phyloP scores from a whole-genome alignment of 2,113 vertebrate species.

The Probosciger aterrimus region DNA sequence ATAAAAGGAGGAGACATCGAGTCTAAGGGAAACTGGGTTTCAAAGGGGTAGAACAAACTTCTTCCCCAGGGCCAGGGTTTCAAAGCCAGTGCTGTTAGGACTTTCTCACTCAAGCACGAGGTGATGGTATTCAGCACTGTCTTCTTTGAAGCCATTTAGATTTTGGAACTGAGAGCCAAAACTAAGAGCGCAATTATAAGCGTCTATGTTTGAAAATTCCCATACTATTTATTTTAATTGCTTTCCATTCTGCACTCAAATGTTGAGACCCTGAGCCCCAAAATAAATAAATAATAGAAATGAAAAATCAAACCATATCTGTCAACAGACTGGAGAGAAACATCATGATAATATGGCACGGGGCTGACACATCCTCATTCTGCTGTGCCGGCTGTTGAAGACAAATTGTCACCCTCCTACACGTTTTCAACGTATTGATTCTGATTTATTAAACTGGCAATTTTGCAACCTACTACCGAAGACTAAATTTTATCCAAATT shows the following conservation, averaged over 20 bases:
- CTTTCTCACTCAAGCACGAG: not conserved
- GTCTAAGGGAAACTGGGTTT: not conserved
- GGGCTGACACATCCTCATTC: not conserved
- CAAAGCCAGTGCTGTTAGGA: not conserved
- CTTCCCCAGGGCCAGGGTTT: not conserved
- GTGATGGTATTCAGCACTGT: not conserved
- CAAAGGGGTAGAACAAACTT: not conserved
- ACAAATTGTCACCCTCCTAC: constrained; percentile 14
- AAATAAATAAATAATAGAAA: not conserved
- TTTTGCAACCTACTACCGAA: not conserved
- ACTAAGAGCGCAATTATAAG: not conserved
- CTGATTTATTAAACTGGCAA: not conserved
- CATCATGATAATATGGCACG: not conserved
- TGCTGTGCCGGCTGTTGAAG: not conserved
- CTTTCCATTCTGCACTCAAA: not conserved
- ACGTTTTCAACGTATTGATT: not conserved
- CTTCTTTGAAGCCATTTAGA: not conserved
- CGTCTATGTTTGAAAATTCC: not conserved
- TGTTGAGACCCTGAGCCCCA: not conserved
- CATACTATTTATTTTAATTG: not conserved
- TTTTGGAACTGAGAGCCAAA: not conserved
- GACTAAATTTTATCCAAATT: not conserved
- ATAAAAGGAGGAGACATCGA: not conserved
- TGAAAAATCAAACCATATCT: not conserved
- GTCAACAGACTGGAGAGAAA: not conserved